These are phyloP conservation scores for Paracyclopina nana DNA, from an alignment of 1,140 invertebrate species.

Conservation along the genomic window DNA sequence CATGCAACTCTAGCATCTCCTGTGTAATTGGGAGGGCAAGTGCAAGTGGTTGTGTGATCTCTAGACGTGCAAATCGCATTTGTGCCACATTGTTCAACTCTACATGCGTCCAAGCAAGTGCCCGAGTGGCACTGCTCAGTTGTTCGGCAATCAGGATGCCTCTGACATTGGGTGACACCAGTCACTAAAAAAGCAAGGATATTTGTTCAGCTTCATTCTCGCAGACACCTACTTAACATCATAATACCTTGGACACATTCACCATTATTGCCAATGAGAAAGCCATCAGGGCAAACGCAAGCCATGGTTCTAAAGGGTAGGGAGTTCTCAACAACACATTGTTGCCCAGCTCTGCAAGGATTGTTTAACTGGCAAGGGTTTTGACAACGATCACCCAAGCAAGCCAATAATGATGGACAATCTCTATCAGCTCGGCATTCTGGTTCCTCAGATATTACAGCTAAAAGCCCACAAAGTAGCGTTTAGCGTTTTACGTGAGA, in stretches of 20 bases:
- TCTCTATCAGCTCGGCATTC: slow-evolving; percentile 59
- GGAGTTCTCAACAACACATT: slow-evolving; percentile 22
- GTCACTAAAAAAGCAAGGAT: too few species aligned
- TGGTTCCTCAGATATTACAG: too few species aligned
- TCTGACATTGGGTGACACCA: slow-evolving; percentile 44
- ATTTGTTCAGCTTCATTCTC: too few species aligned
- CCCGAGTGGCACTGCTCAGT: slow-evolving; percentile 61
- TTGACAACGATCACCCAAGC: slow-evolving; percentile 35
- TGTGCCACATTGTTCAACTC: slow-evolving; percentile 42
- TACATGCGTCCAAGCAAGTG: slow-evolving; percentile 62
- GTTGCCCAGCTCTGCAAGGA: slow-evolving; percentile 24
- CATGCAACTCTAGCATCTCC: slow-evolving; percentile 63
- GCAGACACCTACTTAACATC: too few species aligned
- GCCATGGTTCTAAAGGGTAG: slow-evolving; percentile 21
- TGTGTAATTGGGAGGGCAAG: slow-evolving; percentile 51
- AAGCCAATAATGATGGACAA: slow-evolving; percentile 47
- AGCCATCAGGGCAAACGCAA: slow-evolving; percentile 23
- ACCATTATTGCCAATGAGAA: slow-evolving; percentile 42
- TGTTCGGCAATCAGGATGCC: slow-evolving; percentile 51
- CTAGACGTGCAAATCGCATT: slow-evolving; percentile 44
- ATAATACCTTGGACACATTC: slow-evolving; percentile 44
- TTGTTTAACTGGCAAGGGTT: slow-evolving; percentile 32
- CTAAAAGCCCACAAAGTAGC: too few species aligned
- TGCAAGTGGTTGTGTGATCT: slow-evolving; percentile 44
- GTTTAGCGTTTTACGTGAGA: too few species aligned